phyloP scores from a whole-genome alignment of 2,797 vertebrate genomes.

The Pipistrellus pygmaeus region DNA sequence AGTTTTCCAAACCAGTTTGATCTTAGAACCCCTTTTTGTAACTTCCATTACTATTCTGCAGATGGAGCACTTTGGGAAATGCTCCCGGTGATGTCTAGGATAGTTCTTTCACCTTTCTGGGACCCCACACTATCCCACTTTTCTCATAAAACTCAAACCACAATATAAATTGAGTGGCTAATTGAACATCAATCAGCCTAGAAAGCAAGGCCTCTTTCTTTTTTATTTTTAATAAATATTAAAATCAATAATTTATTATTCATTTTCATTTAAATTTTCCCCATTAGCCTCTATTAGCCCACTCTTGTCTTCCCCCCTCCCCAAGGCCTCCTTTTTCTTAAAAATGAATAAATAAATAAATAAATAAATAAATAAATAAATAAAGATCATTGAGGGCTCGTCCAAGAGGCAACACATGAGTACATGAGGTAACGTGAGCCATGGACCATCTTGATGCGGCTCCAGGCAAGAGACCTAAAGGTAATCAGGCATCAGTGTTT shows the following conservation, averaged over 20 bases:
- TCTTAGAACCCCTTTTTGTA: not conserved
- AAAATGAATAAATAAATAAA: not conserved
- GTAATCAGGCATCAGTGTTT: not conserved
- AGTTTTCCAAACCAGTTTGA: not conserved
- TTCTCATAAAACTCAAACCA: constrained; percentile 40
- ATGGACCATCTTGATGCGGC: not conserved
- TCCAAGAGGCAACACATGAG: not conserved
- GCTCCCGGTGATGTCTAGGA: not conserved
- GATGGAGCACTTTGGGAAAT: not conserved
- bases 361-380: not conserved
- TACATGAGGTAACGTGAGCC: not conserved
- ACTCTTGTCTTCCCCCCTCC: too few species aligned
- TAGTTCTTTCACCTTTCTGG: not conserved
- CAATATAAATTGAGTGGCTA: not conserved
- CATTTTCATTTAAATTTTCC: too few species aligned
- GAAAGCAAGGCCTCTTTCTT: not conserved
- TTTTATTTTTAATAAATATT: not conserved
- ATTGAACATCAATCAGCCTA: not conserved
- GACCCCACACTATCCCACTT: not conserved
- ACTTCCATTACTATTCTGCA: not conserved
- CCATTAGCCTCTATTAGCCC: too few species aligned
- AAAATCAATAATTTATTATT: too few species aligned
- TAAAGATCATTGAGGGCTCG: not conserved
- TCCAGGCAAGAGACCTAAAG: not conserved
- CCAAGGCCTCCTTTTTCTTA: not conserved